Percentiles rank a stretch among this genome's conserved stretches.
Evolutionary conservation across 2,888 invertebrate species (phyloP).

Genomic region (Macrophya annulata): DNA sequence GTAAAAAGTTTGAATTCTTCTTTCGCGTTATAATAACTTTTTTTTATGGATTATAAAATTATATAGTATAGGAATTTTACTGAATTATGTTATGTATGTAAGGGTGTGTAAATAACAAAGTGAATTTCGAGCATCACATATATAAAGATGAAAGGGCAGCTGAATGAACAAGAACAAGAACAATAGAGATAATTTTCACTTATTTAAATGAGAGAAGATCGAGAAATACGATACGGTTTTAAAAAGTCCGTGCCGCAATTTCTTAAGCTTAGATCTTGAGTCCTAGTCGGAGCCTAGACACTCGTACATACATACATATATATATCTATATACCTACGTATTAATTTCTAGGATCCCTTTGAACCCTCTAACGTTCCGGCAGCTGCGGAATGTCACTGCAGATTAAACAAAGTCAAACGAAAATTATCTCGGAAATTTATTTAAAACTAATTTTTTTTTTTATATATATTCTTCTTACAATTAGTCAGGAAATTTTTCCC

Average conservation of each 20-base stretch:
- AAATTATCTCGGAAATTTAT: constrained; percentile 2
- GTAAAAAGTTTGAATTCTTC: too few species aligned
- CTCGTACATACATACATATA: not conserved
- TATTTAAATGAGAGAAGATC: constrained; percentile 20
- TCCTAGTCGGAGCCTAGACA: not conserved
- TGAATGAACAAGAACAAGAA: not conserved
- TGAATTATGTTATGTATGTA: too few species aligned
- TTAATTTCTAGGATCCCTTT: constrained; percentile 38
- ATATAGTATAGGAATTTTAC: too few species aligned
- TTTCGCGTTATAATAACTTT: too few species aligned
- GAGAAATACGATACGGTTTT: constrained; percentile 36
- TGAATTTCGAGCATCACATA: too few species aligned
- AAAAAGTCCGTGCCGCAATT: constrained; percentile 17
- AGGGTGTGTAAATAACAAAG: too few species aligned
- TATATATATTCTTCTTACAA: not conserved
- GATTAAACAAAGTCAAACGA: constrained; percentile 34
- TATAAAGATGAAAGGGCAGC: not conserved
- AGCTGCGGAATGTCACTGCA: constrained; percentile 31
- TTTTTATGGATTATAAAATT: too few species aligned
- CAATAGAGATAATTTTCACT: constrained; percentile 26
- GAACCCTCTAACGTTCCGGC: constrained; percentile 14
- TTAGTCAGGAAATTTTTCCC: not conserved
- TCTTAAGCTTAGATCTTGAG: constrained; percentile 3
- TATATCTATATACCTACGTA: not conserved
- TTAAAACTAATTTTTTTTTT: not conserved